Evolutionary conservation across 2,888 invertebrate genomes (phyloP), one percentile per base, ranked within the genome.

Genomic region (Oscheius sp.): DNA sequence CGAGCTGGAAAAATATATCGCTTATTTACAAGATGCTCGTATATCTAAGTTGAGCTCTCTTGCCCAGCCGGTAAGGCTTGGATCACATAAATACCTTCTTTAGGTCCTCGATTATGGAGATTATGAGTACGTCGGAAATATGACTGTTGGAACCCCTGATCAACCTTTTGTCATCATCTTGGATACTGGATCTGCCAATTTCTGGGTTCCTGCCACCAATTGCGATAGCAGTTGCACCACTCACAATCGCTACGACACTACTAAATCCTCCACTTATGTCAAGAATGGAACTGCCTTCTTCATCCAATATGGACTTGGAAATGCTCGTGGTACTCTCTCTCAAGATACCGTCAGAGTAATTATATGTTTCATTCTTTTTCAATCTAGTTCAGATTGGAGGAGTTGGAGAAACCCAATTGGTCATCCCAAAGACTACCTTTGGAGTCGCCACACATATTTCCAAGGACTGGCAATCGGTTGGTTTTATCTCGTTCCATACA

Each of bases 241-340:
- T n/a, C 78, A 80, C 71, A 39, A 93, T 88, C 96, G 95, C 89
- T 98, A 97, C 88, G 92, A 97, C 90, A 92, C 93, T 84, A 89
- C 87, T 69, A 92, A 92, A 87, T 97, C 96, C 0, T 89, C 89
- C 23, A 91, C 93, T 0, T 98, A 95, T 89, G 88, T 89, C 82
- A 89, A 90, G 82, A 96, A 97, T 89, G 96, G 95, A 77, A 95
- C 95, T 0, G 89, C 91, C 70, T 96, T 97, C 88, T 91, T 91
- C 65, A 96, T 98, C 86, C 92, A 91, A 79, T 98, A 98, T 89
- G 97, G 96, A 67, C 92, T 94, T 73, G 98, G 97, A 77, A 72
- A 74, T 75, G 90, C 97, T 72, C 93, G 93, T 66, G 98, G 98
- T 65, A 96, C 93, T 89, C 90, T 97, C 71, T 96, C 96, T 71